Evolutionary conservation across 2,888 invertebrate species (phyloP).

Genomic region (Drosophila fungiperda): DNA sequence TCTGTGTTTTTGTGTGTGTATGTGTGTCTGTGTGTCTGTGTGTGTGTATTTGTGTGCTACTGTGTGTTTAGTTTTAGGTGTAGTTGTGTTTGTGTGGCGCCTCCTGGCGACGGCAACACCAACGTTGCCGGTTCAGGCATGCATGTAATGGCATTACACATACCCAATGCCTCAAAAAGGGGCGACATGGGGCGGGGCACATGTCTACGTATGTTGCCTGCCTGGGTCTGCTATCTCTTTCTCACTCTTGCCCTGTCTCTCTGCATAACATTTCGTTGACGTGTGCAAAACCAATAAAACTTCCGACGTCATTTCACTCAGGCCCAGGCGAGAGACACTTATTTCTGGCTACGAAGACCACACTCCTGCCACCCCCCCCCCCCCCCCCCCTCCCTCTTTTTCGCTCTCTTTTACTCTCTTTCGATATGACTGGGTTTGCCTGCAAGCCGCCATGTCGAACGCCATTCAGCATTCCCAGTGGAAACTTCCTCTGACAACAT

Average conservation of each 20-base stretch:
- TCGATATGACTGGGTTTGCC: not conserved
- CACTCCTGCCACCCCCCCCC: not conserved
- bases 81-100: conserved; percentile 6
- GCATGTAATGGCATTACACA: conserved; percentile 75
- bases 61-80: conserved; percentile 3
- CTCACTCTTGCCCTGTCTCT: conserved; percentile 18
- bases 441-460: conserved; percentile 46
- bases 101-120: conserved; percentile 29
- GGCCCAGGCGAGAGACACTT: conserved; percentile 67
- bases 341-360: not conserved
- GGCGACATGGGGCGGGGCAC: not conserved
- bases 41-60: not conserved
- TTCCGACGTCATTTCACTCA: conserved; percentile 75
- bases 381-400: not conserved
- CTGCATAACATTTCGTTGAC: conserved; percentile 78
- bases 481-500: conserved; percentile 56
- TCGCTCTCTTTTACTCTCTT: not conserved
- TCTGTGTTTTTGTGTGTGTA: not conserved
- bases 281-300: conserved; percentile 83
- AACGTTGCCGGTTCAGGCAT: conserved; percentile 54
- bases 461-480: conserved; percentile 52
- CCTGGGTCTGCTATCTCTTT: conserved; percentile 9
- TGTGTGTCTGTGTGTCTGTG: not conserved
- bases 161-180: conserved; percentile 31
- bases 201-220: conserved; percentile 42